Evolutionary conservation across 2,797 vertebrate species (phyloP), one percentile per base, ranked within the genome.

Genomic region (Crocidura indochinensis): DNA sequence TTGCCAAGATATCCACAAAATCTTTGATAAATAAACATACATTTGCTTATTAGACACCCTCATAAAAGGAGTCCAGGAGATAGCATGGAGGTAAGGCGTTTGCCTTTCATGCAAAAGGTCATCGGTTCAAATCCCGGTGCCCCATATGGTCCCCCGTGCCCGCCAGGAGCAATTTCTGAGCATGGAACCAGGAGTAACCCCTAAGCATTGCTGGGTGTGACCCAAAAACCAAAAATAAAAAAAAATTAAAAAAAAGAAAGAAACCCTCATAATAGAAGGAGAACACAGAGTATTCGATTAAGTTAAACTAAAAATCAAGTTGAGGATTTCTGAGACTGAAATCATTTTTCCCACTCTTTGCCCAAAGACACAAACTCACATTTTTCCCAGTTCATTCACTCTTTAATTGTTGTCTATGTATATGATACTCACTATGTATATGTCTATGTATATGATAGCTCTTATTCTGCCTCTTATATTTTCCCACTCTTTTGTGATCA

Each of bases 11-110:
- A 22, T 7, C 31, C 38, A 79, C 27, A 83, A 69, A 94, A 81
- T 51, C 46, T 84, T 69, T 84, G 19, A 56, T 31, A 46, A 68
- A 87, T 20, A 86, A 73, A 84, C 15, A 51, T 78, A 8, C 46
- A 1, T 1, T 4, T 82, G 15, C 56, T 76, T 60, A 56, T 26
- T 89, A 73, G 19, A 29, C 29, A 83, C 10, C 22, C 26, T 24
- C 24, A 74, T 87, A 46, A 73, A 24, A 38, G 10, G 19, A 17
- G 38, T n/a, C n/a, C n/a, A n/a, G n/a, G n/a, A n/a, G n/a, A n/a
- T n/a, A n/a, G n/a, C n/a, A n/a, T n/a, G n/a, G n/a, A n/a, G n/a
- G n/a, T n/a, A n/a, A n/a, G n/a, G n/a, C n/a, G n/a, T n/a, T n/a
- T n/a, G n/a, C n/a, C n/a, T n/a, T n/a, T n/a, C n/a, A n/a, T n/a